Percentiles rank a stretch among this genome's conserved stretches.
Conservation (phyloP, 2,888 invertebrate species). For the Scaptomyza tumidula region DNA sequence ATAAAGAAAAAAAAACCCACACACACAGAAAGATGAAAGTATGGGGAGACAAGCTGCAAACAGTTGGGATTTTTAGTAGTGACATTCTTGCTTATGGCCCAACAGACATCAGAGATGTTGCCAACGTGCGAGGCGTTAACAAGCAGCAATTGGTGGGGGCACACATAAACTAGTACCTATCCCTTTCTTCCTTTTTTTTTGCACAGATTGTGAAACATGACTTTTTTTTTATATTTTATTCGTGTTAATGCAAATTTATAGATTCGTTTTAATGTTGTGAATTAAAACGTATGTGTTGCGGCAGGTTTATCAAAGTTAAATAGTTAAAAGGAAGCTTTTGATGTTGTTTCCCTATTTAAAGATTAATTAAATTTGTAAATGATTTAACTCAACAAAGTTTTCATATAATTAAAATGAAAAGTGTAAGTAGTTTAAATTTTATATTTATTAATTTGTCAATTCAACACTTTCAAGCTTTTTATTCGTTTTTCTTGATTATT, state of each 20-base stretch:
- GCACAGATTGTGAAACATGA: slow-evolving; percentile 5
- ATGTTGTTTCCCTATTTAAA: too few relatives aligned
- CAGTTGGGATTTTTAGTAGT: slow-evolving; percentile 60
- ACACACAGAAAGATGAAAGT: slow-evolving; percentile 15
- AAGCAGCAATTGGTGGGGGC: slow-evolving; percentile 33
- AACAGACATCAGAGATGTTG: slow-evolving; percentile 35
- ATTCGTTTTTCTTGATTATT: not conserved
- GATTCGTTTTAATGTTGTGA: not conserved
- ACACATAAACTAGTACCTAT: slow-evolving; percentile 30
- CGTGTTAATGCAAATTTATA: not conserved
- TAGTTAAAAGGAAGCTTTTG: too few relatives aligned
- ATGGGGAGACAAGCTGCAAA: slow-evolving; percentile 49
- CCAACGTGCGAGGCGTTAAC: slow-evolving; percentile 38
- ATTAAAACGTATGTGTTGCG: not conserved
- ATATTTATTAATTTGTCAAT: not conserved
- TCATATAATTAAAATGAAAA: too few relatives aligned
- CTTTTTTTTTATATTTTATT: not conserved
- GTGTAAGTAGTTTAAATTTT: not conserved
- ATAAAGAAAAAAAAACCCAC: slow-evolving; percentile 6
- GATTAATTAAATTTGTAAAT: too few relatives aligned
- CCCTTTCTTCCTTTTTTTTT: not conserved
- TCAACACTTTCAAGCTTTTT: not conserved
- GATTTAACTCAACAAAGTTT: too few relatives aligned
- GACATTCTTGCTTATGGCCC: slow-evolving; percentile 50
- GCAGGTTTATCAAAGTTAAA: too few relatives aligned